Conservation (phyloP, 64 coral and sea anemone species). For the Montipora cactus region DNA sequence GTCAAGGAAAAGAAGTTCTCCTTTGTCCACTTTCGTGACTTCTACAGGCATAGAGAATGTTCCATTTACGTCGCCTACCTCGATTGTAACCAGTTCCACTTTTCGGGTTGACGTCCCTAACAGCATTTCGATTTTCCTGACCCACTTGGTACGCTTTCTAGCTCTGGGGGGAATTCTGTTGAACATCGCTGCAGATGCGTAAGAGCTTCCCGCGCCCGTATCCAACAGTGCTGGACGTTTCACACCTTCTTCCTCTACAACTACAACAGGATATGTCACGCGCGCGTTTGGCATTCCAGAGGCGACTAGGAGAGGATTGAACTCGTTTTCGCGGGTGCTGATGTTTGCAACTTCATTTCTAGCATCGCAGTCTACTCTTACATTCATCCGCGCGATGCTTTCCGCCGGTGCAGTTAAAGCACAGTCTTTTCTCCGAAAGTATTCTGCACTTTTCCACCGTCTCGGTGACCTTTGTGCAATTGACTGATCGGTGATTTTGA, state of each 20-base stretch:
- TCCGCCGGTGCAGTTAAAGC: slow-evolving; percentile 58
- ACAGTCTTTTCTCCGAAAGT: slow-evolving; percentile 29
- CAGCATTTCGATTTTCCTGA: slow-evolving; percentile 54
- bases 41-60: slow-evolving; percentile 33
- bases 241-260: slow-evolving; percentile 27
- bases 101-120: slow-evolving; percentile 22
- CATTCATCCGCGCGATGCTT: slow-evolving; percentile 42
- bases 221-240: slow-evolving; percentile 32
- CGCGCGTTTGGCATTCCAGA: background rate
- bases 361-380: slow-evolving; percentile 42
- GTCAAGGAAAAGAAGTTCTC: slow-evolving; percentile 60
- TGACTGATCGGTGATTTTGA: slow-evolving; percentile 16
- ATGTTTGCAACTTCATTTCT: slow-evolving; percentile 44
- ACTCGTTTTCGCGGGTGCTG: slow-evolving; percentile 39
- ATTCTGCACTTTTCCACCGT: slow-evolving; percentile 9
- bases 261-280: slow-evolving; percentile 64
- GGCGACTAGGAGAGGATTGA: background rate
- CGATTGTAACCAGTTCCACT: background rate
- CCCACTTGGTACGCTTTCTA: background rate
- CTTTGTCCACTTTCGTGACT: slow-evolving; percentile 62
- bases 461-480: slow-evolving; percentile 27
- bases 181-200: slow-evolving; percentile 39
- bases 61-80: slow-evolving; percentile 18
- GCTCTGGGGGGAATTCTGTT: background rate
- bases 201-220: slow-evolving; percentile 63